phyloP scores from a whole-genome alignment of 2,797 vertebrate genomes.

The Acanthis flammea region DNA sequence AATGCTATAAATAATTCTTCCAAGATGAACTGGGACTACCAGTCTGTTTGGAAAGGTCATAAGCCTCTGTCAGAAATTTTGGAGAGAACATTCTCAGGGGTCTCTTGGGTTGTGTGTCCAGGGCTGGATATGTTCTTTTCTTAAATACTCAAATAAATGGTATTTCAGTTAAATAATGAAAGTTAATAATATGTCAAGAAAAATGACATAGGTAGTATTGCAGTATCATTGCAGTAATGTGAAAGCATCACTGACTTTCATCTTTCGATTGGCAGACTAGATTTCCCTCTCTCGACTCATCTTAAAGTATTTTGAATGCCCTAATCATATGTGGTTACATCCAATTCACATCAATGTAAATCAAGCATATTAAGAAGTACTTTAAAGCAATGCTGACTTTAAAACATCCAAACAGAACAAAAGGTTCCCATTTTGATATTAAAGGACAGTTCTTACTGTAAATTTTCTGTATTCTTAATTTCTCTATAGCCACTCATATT shows the following conservation, averaged over 20 bases:
- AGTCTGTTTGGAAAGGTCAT: background rate
- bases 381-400: background rate
- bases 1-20: background rate
- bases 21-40: rapidly evolving
- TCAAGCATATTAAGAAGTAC: background rate
- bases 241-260: background rate
- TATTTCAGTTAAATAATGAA: background rate
- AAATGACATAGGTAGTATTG: background rate
- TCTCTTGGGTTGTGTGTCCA: background rate
- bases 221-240: background rate
- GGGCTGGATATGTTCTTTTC: background rate
- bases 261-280: background rate
- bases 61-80: background rate
- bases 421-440: background rate
- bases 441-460: background rate
- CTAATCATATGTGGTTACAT: background rate
- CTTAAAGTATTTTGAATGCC: background rate
- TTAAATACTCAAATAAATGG: background rate
- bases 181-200: background rate
- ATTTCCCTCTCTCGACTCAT: background rate
- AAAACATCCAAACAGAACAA: background rate
- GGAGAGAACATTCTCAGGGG: background rate
- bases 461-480: background rate
- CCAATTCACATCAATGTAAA: background rate
- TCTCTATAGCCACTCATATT: background rate